These are phyloP conservation scores for Microctonus brassicae DNA, from an alignment of 2,888 invertebrate species.

Conservation along the genomic window DNA sequence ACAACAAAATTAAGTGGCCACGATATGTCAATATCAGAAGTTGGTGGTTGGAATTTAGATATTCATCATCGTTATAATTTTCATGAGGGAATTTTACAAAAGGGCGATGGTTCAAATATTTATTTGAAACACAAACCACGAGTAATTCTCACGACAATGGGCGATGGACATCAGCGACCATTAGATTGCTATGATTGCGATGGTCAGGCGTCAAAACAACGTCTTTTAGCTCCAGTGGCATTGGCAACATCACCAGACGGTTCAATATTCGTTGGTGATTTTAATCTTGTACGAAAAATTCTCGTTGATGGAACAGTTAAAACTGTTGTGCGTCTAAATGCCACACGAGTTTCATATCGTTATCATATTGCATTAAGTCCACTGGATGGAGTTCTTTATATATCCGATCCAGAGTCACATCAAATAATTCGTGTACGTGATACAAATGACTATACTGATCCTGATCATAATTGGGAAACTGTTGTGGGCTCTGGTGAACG, in stretches of 20 bases:
- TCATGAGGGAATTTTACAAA: slow-evolving; percentile 97
- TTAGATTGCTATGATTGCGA: slow-evolving; percentile 87
- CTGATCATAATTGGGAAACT: slow-evolving; percentile 94
- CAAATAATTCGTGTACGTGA: slow-evolving; percentile 91
- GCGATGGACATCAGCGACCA: slow-evolving; percentile 90
- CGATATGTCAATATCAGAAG: slow-evolving; percentile 96
- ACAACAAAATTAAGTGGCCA: slow-evolving; percentile 95
- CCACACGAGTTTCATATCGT: slow-evolving; percentile 93
- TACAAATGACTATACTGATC: slow-evolving; percentile 85
- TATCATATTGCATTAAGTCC: slow-evolving; percentile 98
- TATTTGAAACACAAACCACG: slow-evolving; percentile 94
- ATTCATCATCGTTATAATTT: slow-evolving; percentile 98
- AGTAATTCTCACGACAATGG: slow-evolving; percentile 91
- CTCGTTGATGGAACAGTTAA: slow-evolving; percentile 86
- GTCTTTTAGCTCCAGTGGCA: slow-evolving; percentile 92
- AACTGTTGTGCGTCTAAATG: slow-evolving; percentile 85
- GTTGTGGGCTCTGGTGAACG: slow-evolving; percentile 95
- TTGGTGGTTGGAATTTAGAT: slow-evolving; percentile 98
- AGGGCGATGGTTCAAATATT: slow-evolving; percentile 96
- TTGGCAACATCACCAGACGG: slow-evolving; percentile 93
- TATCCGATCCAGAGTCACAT: slow-evolving; percentile 96
- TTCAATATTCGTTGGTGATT: slow-evolving; percentile 94
- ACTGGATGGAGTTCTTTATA: slow-evolving; percentile 91
- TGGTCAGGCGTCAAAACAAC: slow-evolving; percentile 83
- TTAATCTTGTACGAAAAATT: slow-evolving; percentile 91